Percentiles rank a stretch among this genome's conserved stretches.
phyloP scores from a whole-genome alignment of 2,797 vertebrate genomes.

The Chanos chanos region DNA sequence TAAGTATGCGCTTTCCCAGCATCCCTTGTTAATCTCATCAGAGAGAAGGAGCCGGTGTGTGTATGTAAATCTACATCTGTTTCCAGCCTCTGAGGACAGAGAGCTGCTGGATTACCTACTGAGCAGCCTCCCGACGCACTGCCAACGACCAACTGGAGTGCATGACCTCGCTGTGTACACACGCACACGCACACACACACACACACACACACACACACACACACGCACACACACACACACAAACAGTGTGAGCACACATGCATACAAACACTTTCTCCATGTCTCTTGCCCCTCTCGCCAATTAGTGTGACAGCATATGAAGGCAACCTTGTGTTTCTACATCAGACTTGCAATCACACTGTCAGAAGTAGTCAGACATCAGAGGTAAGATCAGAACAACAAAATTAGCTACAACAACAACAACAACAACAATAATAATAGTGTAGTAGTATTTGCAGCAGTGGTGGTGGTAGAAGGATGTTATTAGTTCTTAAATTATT shows the following conservation, averaged over 20 bases:
- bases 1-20: constrained; percentile 41
- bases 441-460: too few species aligned
- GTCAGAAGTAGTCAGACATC: too few species aligned
- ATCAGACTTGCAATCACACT: too few species aligned
- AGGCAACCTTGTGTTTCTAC: constrained; percentile 26
- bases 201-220: constrained; percentile 20
- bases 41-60: constrained; percentile 42
- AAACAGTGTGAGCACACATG: constrained; percentile 13
- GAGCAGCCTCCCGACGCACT: constrained; percentile 32
- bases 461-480: too few species aligned
- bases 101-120: constrained; percentile 40
- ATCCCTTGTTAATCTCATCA: constrained; percentile 48
- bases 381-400: too few species aligned
- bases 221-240: not conserved
- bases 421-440: too few species aligned
- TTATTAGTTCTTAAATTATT: too few species aligned
- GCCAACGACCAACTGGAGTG: constrained; percentile 29
- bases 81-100: constrained; percentile 40
- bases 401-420: too few species aligned
- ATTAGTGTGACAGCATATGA: constrained; percentile 39
- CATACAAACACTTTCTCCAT: constrained; percentile 3
- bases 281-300: constrained; percentile 32
- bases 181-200: constrained; percentile 21
- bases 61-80: constrained; percentile 54
- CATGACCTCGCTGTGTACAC: constrained; percentile 35